Percentiles rank a stretch among this genome's conserved stretches.
phyloP scores from a whole-genome alignment of 2,797 vertebrate genomes.

The Phrynocephalus forsythii region DNA sequence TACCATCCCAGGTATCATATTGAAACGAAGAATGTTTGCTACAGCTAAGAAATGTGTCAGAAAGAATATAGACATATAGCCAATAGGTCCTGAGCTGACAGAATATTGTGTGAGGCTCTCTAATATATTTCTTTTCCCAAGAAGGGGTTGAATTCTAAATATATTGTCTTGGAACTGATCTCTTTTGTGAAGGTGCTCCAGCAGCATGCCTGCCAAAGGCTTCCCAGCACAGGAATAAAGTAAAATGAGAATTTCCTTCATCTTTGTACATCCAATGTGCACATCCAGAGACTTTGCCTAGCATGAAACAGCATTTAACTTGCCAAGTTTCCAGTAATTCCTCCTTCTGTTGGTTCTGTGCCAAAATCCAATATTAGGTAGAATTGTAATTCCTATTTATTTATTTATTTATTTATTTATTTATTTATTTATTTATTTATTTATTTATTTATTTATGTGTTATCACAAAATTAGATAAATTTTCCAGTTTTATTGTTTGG shows the following conservation, averaged over 20 bases:
- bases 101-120: background rate
- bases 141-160: constrained; percentile 36
- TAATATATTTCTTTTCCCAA: constrained; percentile 41
- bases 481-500: background rate
- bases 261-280: constrained; percentile 16
- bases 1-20: background rate
- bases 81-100: background rate
- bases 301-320: constrained; percentile 20
- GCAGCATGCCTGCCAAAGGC: constrained; percentile 2
- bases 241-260: constrained; percentile 56
- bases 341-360: background rate
- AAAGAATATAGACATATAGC: background rate
- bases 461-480: background rate
- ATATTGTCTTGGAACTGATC: constrained; percentile 50
- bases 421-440: no score
- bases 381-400: no score
- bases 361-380: background rate
- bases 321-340: background rate
- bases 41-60: background rate
- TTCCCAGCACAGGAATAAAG: constrained; percentile 58
- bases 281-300: constrained; percentile 34
- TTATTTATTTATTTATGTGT: no score
- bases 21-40: background rate
- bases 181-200: constrained; percentile 48
- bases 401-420: no score